These are phyloP conservation scores for Manacus vitellinus DNA, from an alignment of 2,113 vertebrate species.

Conservation along the genomic window DNA sequence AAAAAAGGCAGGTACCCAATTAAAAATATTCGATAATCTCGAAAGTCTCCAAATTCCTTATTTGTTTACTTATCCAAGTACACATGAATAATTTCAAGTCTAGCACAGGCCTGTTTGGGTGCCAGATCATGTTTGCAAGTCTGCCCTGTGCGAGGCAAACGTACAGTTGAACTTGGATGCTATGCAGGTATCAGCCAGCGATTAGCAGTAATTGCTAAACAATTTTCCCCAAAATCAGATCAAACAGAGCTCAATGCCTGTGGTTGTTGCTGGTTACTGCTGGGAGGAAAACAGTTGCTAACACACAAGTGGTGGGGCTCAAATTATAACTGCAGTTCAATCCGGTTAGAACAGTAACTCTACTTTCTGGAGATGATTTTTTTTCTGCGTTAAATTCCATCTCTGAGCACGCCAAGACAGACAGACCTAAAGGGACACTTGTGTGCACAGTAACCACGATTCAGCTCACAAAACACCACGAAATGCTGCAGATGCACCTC, in stretches of 20 bases:
- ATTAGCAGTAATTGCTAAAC: background rate
- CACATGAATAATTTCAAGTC: constrained; percentile 62
- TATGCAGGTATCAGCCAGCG: constrained; percentile 6
- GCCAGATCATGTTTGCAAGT: constrained; percentile 57
- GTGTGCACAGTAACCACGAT: background rate
- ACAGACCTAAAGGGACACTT: background rate
- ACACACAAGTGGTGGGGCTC: background rate
- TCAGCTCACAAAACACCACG: background rate
- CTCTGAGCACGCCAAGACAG: background rate
- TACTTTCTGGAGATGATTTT: background rate
- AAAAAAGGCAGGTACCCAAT: background rate
- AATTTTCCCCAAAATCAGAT: constrained; percentile 6
- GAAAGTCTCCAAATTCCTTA: constrained; percentile 60
- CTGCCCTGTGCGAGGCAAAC: constrained; percentile 45
- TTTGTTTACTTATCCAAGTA: constrained; percentile 67
- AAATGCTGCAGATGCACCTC: background rate
- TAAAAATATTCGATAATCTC: background rate
- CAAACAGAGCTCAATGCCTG: background rate
- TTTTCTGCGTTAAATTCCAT: background rate
- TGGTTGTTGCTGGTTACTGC: background rate
- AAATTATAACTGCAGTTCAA: background rate
- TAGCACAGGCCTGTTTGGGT: constrained; percentile 63
- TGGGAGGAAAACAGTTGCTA: background rate
- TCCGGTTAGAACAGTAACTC: background rate
- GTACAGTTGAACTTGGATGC: constrained; percentile 30